phyloP scores from a whole-genome alignment of 2,113 vertebrate species.

The Eurystomus gularis region DNA sequence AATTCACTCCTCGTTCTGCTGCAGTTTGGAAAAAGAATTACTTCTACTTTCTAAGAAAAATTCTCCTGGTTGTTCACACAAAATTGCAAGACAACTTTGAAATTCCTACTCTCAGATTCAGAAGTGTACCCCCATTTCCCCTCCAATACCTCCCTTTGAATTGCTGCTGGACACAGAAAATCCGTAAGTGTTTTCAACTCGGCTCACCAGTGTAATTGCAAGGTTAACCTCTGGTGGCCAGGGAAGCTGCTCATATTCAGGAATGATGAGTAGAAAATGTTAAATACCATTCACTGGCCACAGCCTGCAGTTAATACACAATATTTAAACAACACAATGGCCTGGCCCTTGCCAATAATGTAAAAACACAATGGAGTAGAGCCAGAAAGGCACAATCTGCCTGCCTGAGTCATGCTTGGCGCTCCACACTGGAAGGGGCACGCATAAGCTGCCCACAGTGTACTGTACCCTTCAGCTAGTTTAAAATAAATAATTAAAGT shows the following conservation, averaged over 20 bases:
- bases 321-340: slow-evolving; percentile 67
- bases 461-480: neutral
- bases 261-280: slow-evolving; percentile 24
- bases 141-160: neutral
- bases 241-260: neutral
- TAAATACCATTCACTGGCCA: slow-evolving; percentile 47
- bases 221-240: slow-evolving; percentile 24
- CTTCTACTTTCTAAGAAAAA: neutral
- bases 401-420: slow-evolving; percentile 48
- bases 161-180: neutral
- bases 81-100: neutral
- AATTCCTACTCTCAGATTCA: neutral
- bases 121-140: neutral
- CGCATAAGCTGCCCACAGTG: slow-evolving; percentile 17
- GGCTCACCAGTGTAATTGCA: neutral
- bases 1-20: neutral
- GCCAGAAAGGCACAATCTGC: slow-evolving; percentile 53
- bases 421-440: neutral
- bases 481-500: slow-evolving; percentile 46
- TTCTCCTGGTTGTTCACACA: neutral
- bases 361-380: slow-evolving; percentile 49
- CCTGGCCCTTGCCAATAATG: slow-evolving; percentile 53
- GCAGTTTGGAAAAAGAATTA: slow-evolving; percentile 2
- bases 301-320: slow-evolving; percentile 55
- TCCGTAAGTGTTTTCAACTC: neutral